Evolutionary conservation across 2,113 vertebrate genomes (phyloP).

Genomic region (Dicentrarchus labrax): DNA sequence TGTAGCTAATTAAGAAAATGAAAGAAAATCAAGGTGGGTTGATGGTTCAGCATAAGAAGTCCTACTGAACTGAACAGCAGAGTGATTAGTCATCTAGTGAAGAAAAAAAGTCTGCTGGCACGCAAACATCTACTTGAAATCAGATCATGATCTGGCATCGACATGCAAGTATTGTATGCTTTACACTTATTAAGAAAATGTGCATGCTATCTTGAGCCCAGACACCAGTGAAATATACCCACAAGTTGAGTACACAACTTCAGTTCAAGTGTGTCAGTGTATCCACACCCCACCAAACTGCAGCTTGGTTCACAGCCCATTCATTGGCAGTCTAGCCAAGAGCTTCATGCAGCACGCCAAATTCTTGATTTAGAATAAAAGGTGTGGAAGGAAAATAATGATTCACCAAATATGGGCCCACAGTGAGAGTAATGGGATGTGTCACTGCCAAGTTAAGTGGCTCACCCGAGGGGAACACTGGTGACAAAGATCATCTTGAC

Average conservation of each 20-base stretch:
- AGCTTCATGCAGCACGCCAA: neutral
- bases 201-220: neutral
- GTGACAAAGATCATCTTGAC: constrained; percentile 41
- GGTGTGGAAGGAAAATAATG: constrained; percentile 29
- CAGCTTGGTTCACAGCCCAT: constrained; percentile 20
- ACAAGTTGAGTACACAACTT: neutral
- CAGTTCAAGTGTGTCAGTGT: neutral
- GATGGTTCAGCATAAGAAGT: neutral
- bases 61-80: neutral
- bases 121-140: constrained; percentile 17
- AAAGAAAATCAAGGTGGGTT: constrained; percentile 60
- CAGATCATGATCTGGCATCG: constrained; percentile 3
- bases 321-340: neutral
- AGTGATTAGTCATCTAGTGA: constrained; percentile 9
- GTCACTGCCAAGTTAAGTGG: constrained; percentile 43
- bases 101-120: constrained; percentile 21
- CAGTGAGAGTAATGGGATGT: constrained; percentile 29
- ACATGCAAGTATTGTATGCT: constrained; percentile 10
- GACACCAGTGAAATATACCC: constrained; percentile 5
- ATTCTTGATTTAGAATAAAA: constrained; percentile 46
- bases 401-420: constrained; percentile 22
- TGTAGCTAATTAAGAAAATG: constrained; percentile 65
- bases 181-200: constrained; percentile 7
- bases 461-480: constrained; percentile 16
- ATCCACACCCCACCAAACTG: neutral